A percentile compares a stretch with the other conserved stretches of the same genome.
Conservation (phyloP, 2,113 vertebrate species). For the Siniperca knerii region DNA sequence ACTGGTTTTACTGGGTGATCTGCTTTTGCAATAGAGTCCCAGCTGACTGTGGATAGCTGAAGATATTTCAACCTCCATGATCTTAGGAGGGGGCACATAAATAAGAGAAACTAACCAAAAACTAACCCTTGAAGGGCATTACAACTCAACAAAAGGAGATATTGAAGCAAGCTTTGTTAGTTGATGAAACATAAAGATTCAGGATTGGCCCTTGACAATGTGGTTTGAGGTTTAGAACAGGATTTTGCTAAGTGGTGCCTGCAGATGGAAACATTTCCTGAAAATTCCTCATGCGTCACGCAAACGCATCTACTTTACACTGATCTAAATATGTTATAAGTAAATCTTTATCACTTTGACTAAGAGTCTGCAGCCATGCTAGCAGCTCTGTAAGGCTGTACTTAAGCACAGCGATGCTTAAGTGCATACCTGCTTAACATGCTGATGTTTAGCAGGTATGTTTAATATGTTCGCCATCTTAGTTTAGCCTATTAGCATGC, state of each 20-base stretch:
- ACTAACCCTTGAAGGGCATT: neutral
- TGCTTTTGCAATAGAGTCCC: constrained; percentile 18
- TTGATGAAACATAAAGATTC: neutral
- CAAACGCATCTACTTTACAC: constrained; percentile 6
- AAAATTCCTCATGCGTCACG: neutral
- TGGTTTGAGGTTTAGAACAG: neutral
- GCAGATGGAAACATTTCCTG: neutral
- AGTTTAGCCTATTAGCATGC: neutral
- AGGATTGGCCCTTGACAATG: neutral
- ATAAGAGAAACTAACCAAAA: constrained; percentile 34
- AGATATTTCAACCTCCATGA: constrained; percentile 10
- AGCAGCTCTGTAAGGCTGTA: neutral
- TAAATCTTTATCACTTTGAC: neutral
- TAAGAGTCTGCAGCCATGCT: neutral
- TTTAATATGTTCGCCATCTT: neutral
- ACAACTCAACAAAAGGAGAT: neutral
- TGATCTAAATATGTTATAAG: neutral
- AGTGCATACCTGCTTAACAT: neutral
- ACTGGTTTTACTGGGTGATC: constrained; percentile 32
- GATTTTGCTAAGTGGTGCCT: constrained; percentile 6
- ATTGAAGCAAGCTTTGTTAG: constrained; percentile 8
- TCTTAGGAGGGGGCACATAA: neutral
- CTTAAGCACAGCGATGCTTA: neutral
- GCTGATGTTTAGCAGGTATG: neutral
- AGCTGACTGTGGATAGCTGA: neutral